These are phyloP conservation scores for Ammospiza caudacuta DNA, from an alignment of 2,113 vertebrate species.

Conservation along the genomic window DNA sequence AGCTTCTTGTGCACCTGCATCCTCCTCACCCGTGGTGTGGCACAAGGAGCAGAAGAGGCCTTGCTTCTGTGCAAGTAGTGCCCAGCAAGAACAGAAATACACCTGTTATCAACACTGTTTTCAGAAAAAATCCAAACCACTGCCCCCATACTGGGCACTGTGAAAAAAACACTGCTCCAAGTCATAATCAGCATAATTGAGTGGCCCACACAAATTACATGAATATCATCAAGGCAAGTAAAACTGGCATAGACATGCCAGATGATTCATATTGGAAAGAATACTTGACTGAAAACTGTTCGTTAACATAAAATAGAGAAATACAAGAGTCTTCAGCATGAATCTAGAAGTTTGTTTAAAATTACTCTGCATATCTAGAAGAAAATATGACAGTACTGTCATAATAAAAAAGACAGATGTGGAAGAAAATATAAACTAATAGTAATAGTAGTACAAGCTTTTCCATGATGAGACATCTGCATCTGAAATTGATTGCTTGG, in stretches of 20 bases:
- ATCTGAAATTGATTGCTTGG: background rate
- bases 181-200: background rate
- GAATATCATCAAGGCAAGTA: rapidly evolving
- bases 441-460: background rate
- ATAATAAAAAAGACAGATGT: background rate
- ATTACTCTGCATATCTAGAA: background rate
- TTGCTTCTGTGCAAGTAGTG: background rate
- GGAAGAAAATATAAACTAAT: background rate
- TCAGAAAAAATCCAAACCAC: background rate
- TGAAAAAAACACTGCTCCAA: background rate
- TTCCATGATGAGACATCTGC: background rate
- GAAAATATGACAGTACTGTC: background rate
- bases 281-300: background rate
- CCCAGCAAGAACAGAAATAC: background rate
- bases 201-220: background rate
- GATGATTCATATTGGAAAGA: background rate
- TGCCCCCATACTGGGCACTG: rapidly evolving
- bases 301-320: background rate
- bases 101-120: background rate
- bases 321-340: background rate
- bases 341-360: background rate
- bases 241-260: background rate
- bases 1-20: background rate
- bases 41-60: background rate
- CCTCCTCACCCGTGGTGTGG: background rate